phyloP scores from a whole-genome alignment of 1,140 invertebrate genomes.

The Drosophila kohkoa region DNA sequence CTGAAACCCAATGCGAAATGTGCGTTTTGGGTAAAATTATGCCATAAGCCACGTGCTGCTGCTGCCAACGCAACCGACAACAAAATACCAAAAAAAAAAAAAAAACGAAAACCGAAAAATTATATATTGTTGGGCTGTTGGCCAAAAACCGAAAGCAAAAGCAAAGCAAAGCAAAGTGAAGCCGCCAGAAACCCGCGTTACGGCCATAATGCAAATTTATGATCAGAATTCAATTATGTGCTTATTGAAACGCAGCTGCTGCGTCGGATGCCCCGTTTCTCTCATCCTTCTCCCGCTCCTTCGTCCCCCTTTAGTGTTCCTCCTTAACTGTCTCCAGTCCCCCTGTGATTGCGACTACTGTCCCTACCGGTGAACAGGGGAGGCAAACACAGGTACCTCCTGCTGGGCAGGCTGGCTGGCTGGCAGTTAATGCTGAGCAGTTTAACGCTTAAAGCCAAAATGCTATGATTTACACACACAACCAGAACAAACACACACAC shows the following conservation, averaged over 20 bases:
- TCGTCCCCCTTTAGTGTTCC: not conserved
- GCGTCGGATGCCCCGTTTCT: slow-evolving; percentile 25
- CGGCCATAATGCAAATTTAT: slow-evolving; percentile 81
- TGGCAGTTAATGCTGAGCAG: slow-evolving; percentile 75
- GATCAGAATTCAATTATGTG: slow-evolving; percentile 84
- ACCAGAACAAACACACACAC: slow-evolving; percentile 32
- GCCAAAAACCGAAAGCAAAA: slow-evolving; percentile 45
- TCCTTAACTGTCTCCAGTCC: not conserved
- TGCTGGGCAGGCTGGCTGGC: slow-evolving; percentile 54
- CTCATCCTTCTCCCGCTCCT: slow-evolving; percentile 14
- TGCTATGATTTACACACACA: slow-evolving; percentile 73
- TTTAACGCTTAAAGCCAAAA: slow-evolving; percentile 82
- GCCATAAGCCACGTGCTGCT: slow-evolving; percentile 72
- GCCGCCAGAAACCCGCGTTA: slow-evolving; percentile 66
- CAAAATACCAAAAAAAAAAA: slow-evolving; percentile 29
- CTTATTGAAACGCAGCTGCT: slow-evolving; percentile 83
- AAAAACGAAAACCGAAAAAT: slow-evolving; percentile 46
- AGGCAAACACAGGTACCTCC: slow-evolving; percentile 1
- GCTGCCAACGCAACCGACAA: slow-evolving; percentile 29
- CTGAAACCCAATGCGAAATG: slow-evolving; percentile 64
- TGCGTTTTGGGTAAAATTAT: slow-evolving; percentile 83
- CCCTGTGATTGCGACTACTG: slow-evolving; percentile 9
- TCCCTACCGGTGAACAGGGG: slow-evolving; percentile 43
- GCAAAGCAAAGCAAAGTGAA: slow-evolving; percentile 69
- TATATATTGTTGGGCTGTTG: slow-evolving; percentile 26